A percentile compares a stretch with the other conserved stretches of the same genome.
Conservation (phyloP, 1,140 invertebrate species). For the Lepidotrigona ventralis region DNA sequence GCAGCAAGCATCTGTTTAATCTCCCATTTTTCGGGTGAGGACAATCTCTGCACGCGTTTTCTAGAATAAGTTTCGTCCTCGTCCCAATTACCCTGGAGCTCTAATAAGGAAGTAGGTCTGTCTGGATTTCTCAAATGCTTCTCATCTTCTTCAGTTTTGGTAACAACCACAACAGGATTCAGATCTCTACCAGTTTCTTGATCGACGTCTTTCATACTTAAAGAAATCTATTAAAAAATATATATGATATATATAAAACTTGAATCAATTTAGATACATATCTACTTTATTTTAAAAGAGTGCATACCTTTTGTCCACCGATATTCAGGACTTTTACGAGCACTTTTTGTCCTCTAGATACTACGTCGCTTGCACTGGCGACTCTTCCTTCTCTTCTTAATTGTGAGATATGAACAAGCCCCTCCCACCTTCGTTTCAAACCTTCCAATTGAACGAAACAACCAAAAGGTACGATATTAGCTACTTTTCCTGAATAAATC, state of each 20-base stretch:
- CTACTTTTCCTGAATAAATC: conserved; percentile 97
- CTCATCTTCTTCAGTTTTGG: conserved; percentile 82
- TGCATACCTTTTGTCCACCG: conserved; percentile 90
- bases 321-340: conserved; percentile 93
- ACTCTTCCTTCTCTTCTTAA: conserved; percentile 95
- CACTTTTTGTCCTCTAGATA: conserved; percentile 93
- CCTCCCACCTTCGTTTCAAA: conserved; percentile 93
- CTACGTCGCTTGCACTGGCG: conserved; percentile 96
- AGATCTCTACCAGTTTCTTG: conserved; percentile 97
- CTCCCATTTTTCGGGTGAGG: conserved; percentile 97
- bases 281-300: not conserved
- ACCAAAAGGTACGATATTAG: conserved; percentile 97
- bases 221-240: conserved; percentile 82
- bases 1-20: conserved; percentile 86
- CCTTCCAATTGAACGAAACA: conserved; percentile 98
- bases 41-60: conserved; percentile 93
- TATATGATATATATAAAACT: not conserved
- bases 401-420: conserved; percentile 98
- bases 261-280: not conserved
- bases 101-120: conserved; percentile 87
- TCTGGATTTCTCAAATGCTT: conserved; percentile 92
- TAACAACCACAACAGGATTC: conserved; percentile 85
- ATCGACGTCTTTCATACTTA: conserved; percentile 99
- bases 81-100: conserved; percentile 86
- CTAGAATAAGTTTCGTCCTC: conserved; percentile 88